Percentiles rank a stretch among this genome's conserved stretches.
Evolutionary conservation across 53 echinoderm and acorn worm species (phyloP).

Genomic region (Luidia sarsii): DNA sequence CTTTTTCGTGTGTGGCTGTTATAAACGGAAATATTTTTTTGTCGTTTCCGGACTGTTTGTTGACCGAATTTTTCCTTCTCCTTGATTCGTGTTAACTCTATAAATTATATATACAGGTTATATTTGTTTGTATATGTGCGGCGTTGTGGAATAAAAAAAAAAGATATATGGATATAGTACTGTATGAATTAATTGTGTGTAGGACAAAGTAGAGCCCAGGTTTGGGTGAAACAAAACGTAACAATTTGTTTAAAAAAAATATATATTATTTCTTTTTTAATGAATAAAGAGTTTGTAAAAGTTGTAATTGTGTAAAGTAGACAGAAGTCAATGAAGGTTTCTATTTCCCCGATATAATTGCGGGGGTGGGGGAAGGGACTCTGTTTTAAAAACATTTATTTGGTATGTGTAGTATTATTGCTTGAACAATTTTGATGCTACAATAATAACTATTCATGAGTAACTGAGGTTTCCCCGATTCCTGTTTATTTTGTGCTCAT

Average conservation of each 20-base stretch:
- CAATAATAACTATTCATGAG: neutral
- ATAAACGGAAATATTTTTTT: constrained; percentile 51
- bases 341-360: neutral
- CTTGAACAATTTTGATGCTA: too few species aligned
- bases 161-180: constrained; percentile 37
- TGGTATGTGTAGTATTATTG: too few species aligned
- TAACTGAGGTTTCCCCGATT: neutral
- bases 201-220: neutral
- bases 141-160: constrained; percentile 32
- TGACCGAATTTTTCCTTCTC: constrained; percentile 45
- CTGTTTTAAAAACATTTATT: too few species aligned
- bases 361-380: neutral
- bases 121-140: constrained; percentile 54
- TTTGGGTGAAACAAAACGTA: neutral
- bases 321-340: neutral
- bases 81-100: neutral
- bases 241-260: neutral
- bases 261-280: neutral
- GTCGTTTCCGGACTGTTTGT: constrained; percentile 50
- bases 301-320: neutral
- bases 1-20: constrained; percentile 47
- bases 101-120: constrained; percentile 52
- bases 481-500: neutral
- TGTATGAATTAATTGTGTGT: constrained; percentile 13
- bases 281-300: constrained; percentile 2